Evolutionary conservation across 1,140 invertebrate species (phyloP), one percentile per base, ranked within the genome.

Genomic region (Olivierus martensii): DNA sequence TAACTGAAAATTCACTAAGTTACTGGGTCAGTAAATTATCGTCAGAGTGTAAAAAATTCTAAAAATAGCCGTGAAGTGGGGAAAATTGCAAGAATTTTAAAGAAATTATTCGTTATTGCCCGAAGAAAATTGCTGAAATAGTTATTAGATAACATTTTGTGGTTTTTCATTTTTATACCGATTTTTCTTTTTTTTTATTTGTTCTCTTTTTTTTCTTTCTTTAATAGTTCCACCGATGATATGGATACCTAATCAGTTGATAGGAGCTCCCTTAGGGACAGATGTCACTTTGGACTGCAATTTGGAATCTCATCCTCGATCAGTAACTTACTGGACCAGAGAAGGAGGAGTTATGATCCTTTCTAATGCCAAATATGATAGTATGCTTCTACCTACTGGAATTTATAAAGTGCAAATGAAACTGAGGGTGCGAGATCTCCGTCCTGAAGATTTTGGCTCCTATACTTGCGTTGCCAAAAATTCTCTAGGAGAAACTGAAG

Each of bases 401-500:
- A 22, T 55, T 7, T 62, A 63, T 44, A 62, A 62, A 54, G 50
- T 59, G 5, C 42, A 56, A 7, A 59, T 63, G 61, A 46, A 47
- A 11, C 45, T 64, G 2, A 55, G 44, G 0, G 59, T 64, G 3
- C 35, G 49, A 45, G 50, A 57, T 21, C 21, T 64, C 2, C 41
- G 52, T n/a, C 42, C 48, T 1, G 52, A 78, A 15, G 90, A 96
- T 67, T 79, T 84, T 43, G 90, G 89, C 17, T 79, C 79, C 0
- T 93, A 92, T 71, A 75, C 84, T 62, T 96, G 91, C 65, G 81
- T 89, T 41, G 87, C 89, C 7, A 88, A 90, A 62, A 96, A 94
- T 72, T 85, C 85, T 3, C 73, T 93, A 2, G 90, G 90, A 54
- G 87, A 91, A 69, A 92, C 87, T 6, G 88, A 93, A 66, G 88